Evolutionary conservation across 2,113 vertebrate genomes (phyloP).

Genomic region (Clarias macrocephalus): DNA sequence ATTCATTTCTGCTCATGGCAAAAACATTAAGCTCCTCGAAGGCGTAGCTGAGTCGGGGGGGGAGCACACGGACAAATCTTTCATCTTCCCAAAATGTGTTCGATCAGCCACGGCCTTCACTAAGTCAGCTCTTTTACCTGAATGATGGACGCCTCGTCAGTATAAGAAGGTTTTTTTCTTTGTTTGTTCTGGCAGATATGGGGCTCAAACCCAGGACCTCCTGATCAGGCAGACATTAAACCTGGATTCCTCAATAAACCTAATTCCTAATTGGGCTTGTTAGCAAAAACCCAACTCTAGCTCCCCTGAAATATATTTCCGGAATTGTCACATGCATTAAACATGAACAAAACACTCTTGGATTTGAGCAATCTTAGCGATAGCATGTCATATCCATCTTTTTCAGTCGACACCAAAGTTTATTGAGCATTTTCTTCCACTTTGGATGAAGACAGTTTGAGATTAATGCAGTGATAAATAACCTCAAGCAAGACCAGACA

Average conservation of each 20-base stretch:
- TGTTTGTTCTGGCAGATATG: background rate
- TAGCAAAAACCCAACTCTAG: background rate
- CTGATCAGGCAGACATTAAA: background rate
- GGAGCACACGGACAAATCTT: background rate
- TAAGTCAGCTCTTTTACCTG: background rate
- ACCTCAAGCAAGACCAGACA: constrained; percentile 3
- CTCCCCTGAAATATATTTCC: background rate
- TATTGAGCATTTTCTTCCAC: background rate
- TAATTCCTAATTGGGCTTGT: background rate
- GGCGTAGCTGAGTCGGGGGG: background rate
- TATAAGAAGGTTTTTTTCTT: background rate
- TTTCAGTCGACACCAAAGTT: background rate
- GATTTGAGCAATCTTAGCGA: background rate
- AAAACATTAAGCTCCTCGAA: background rate
- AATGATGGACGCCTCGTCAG: background rate
- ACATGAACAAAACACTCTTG: background rate
- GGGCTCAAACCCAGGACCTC: no score
- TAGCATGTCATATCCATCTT: background rate
- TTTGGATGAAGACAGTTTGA: background rate
- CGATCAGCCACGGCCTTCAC: background rate
- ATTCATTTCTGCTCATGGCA: background rate
- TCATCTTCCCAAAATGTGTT: background rate
- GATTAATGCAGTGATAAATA: constrained; percentile 8
- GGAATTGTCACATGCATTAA: background rate
- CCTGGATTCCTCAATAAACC: background rate